Evolutionary conservation across 2,113 vertebrate genomes (phyloP).

Genomic region (Nematolebias whitei): DNA sequence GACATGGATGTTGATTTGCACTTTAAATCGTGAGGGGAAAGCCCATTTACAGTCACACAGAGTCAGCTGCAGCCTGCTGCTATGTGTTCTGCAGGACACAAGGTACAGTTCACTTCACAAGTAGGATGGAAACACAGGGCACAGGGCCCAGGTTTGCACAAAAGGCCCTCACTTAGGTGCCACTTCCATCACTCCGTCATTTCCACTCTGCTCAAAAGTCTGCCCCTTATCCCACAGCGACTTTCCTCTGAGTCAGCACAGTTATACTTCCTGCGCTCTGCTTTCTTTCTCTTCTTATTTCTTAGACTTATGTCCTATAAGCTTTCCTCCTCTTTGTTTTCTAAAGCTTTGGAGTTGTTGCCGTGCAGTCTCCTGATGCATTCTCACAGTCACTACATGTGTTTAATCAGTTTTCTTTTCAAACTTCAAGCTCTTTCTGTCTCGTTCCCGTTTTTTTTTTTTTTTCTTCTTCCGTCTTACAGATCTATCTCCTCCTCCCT

Average conservation of each 20-base stretch:
- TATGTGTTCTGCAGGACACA: conserved; percentile 55
- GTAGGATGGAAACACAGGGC: conserved; percentile 73
- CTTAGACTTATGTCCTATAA: conserved; percentile 8
- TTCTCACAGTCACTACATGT: background rate
- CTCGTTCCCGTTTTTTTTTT: background rate
- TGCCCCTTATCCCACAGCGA: conserved; percentile 19
- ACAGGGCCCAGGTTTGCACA: conserved; percentile 59
- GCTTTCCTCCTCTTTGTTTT: background rate
- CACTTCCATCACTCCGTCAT: conserved; percentile 56
- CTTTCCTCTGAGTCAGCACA: conserved; percentile 18
- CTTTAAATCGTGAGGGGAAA: background rate
- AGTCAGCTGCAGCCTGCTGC: conserved; percentile 25
- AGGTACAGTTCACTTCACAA: conserved; percentile 71
- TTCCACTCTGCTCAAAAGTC: conserved; percentile 21
- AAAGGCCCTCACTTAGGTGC: conserved; percentile 57
- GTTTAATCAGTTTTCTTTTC: background rate
- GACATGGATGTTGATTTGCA: conserved; percentile 2
- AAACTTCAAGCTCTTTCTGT: background rate
- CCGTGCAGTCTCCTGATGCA: conserved; percentile 4
- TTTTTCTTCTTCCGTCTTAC: conserved; percentile 21
- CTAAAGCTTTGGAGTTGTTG: conserved; percentile 4
- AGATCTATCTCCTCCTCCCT: conserved; percentile 50
- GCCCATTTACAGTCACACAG: conserved; percentile 8
- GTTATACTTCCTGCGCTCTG: background rate
- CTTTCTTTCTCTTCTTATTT: conserved; percentile 8